Conservation (phyloP, 92 coral and sea anemone species). For the Hydrozoanthus gracilis region DNA sequence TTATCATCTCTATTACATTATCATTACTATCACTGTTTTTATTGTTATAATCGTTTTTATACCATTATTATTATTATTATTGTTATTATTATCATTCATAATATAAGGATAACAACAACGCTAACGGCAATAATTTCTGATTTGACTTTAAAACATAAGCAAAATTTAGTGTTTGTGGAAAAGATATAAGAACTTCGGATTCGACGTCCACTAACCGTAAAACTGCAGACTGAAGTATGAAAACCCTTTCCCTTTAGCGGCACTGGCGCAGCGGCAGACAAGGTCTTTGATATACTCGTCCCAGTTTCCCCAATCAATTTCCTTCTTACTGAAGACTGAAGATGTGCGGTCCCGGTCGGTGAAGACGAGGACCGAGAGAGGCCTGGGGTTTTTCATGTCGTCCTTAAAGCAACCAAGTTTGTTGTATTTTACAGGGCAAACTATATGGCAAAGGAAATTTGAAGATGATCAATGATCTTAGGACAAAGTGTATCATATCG, state of each 20-base stretch:
- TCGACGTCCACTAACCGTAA: conserved; percentile 70
- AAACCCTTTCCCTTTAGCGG: conserved; percentile 60
- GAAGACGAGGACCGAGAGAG: conserved; percentile 69
- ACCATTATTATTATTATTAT: too few species aligned
- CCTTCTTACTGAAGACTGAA: conserved; percentile 54
- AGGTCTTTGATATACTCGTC: conserved; percentile 70
- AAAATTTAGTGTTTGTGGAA: neutral
- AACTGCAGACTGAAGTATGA: conserved; percentile 78
- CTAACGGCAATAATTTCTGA: too few species aligned
- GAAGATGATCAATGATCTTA: too few species aligned
- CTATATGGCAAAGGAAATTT: conserved; percentile 14
- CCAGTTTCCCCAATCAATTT: conserved; percentile 78
- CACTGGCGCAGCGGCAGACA: conserved; percentile 86
- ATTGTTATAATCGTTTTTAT: too few species aligned
- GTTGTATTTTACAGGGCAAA: conserved; percentile 67
- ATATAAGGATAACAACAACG: too few species aligned
- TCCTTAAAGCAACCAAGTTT: conserved; percentile 86
- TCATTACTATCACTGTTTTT: too few species aligned
- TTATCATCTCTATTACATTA: too few species aligned
- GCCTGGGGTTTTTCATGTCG: conserved; percentile 63
- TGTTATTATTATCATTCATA: too few species aligned
- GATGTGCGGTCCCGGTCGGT: conserved; percentile 68
- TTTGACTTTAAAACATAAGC: neutral
- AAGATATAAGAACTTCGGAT: neutral
- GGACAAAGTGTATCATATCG: too few species aligned